A percentile compares a stretch with the other conserved stretches of the same genome.
These are phyloP conservation scores for Amphipyra tragopoginis DNA, from an alignment of 2,888 invertebrate genomes.

Conservation along the genomic window DNA sequence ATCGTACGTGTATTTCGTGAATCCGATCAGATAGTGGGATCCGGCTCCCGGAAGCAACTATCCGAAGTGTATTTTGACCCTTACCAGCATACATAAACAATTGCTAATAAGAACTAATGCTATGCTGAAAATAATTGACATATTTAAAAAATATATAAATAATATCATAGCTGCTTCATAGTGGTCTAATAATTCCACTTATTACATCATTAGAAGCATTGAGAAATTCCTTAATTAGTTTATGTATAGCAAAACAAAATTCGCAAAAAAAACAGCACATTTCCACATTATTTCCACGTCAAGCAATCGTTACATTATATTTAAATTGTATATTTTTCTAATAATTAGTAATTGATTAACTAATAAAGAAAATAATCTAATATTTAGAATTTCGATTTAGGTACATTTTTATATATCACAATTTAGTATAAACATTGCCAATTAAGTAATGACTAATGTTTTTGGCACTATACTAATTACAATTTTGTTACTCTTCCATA, in stretches of 20 bases:
- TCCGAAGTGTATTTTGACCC: too few relatives aligned
- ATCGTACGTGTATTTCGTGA: too few relatives aligned
- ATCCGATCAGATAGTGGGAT: too few relatives aligned
- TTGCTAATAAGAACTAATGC: too few relatives aligned
- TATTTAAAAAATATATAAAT: too few relatives aligned
- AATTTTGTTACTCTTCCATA: slow-evolving; percentile 21
- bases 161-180: too few relatives aligned
- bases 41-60: too few relatives aligned
- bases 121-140: too few relatives aligned
- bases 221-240: not conserved
- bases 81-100: too few relatives aligned
- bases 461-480: slow-evolving; percentile 62
- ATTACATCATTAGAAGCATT: too few relatives aligned
- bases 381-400: slow-evolving; percentile 59
- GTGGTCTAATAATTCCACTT: too few relatives aligned
- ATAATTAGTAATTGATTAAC: slow-evolving; percentile 35
- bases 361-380: slow-evolving; percentile 29
- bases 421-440: slow-evolving; percentile 61
- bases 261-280: slow-evolving; percentile 1
- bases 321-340: slow-evolving; percentile 49
- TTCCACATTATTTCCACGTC: slow-evolving; percentile 4
- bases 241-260: not conserved
- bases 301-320: slow-evolving; percentile 29
- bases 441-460: slow-evolving; percentile 47
- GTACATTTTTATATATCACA: slow-evolving; percentile 67